phyloP scores from a whole-genome alignment of 1,140 invertebrate genomes.

The Cecropterus lyciades region DNA sequence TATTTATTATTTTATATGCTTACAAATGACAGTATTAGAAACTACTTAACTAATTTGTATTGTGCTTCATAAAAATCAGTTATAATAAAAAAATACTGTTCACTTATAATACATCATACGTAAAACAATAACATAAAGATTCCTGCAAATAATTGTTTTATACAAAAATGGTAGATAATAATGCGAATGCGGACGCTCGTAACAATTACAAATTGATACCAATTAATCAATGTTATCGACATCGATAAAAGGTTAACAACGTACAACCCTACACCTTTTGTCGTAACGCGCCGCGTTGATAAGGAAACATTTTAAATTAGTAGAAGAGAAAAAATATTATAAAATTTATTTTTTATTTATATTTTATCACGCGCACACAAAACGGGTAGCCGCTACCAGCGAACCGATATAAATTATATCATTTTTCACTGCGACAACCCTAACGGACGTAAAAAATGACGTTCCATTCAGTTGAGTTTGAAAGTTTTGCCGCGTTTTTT shows the following conservation, averaged over 20 bases:
- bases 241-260: slow-evolving; percentile 39
- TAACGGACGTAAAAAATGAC: slow-evolving; percentile 83
- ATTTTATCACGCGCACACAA: slow-evolving; percentile 79
- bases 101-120: no score
- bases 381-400: slow-evolving; percentile 80
- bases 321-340: slow-evolving; percentile 78
- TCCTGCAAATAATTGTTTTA: no score
- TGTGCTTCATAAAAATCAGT: no score
- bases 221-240: slow-evolving; percentile 39
- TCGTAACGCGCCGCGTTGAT: slow-evolving; percentile 78
- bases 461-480: slow-evolving; percentile 80
- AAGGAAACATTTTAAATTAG: slow-evolving; percentile 84
- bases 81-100: no score
- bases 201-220: not conserved
- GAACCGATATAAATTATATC: slow-evolving; percentile 82
- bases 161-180: no score
- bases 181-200: not conserved
- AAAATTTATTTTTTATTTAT: slow-evolving; percentile 72
- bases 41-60: no score
- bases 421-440: slow-evolving; percentile 82
- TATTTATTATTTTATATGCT: no score
- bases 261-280: slow-evolving; percentile 68
- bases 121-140: no score
- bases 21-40: no score
- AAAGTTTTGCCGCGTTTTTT: slow-evolving; percentile 83